Evolutionary conservation across 2,113 vertebrate species (phyloP), one percentile per base, ranked within the genome.

Genomic region (Plectropomus leopardus): DNA sequence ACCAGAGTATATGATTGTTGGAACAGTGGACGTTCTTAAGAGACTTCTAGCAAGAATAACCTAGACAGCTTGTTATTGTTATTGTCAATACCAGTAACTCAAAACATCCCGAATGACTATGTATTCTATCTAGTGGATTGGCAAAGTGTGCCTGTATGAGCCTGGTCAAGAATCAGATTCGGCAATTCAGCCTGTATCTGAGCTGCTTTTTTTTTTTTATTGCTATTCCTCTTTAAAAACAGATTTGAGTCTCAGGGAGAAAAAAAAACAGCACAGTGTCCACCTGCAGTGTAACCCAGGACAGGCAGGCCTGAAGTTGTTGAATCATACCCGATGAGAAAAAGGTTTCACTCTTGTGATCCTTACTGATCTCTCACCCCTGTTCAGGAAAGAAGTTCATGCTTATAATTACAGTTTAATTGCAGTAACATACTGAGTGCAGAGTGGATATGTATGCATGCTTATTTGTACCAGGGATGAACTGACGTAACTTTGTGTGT

Each of bases 331-430:
- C 60, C 74, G 24, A 50, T 40, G 23, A 63, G 55, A 68, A 45
- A 44, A 5, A 59, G 14, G 47, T 61, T 71, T 58, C 30, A 28
- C n/a, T 44, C 48, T 42, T 48, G 55, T 60, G n/a, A 57, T 40
- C 40, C 24, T 42, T 51, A 17, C 36, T 17, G 61, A 4, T 63
- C 40, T 72, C 36, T 26, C 28, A 23, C 55, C 21, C 28, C 5
- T 9, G 26, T 51, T 75, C 47, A 32, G 30, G 6, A 4, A n/a
- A 57, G 16, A 16, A 55, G 7, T 60, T 23, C 3, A 32, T 68
- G 34, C 44, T 57, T 66, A 75, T 66, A 45, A 68, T 61, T 81
- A 73, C 15, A 73, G 51, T 17, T 24, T 53, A 69, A 68, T 65
- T 72, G 28, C 68, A 51, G 45, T 24, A 61, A 58, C 34, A 64